phyloP scores from a whole-genome alignment of 2,888 invertebrate species.

The Adelognathus sp. region DNA sequence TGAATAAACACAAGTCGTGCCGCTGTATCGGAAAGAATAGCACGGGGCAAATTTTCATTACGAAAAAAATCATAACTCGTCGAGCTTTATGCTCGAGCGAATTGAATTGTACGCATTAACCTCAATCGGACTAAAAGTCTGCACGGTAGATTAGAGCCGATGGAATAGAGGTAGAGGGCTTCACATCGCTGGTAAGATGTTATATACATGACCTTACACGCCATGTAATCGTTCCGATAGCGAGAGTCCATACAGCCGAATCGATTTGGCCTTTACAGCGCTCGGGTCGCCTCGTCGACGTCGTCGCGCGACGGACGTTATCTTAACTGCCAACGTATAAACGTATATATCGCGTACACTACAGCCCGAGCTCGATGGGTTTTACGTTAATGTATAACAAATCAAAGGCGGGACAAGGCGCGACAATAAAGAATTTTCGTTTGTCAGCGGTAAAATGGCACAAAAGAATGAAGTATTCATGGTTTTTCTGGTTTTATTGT shows the following conservation, averaged over 20 bases:
- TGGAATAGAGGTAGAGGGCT: not conserved
- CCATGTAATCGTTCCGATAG: conserved; percentile 26
- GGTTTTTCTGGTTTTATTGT: no score
- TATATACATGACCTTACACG: conserved; percentile 1
- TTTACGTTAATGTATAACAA: not conserved
- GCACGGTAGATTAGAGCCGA: not conserved
- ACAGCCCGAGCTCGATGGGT: not conserved
- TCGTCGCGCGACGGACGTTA: conserved; percentile 46
- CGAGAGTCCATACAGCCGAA: conserved; percentile 23
- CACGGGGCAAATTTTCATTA: not conserved
- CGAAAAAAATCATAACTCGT: not conserved
- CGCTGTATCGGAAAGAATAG: not conserved
- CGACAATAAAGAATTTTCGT: not conserved
- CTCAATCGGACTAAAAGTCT: not conserved
- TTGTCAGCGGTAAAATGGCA: no score
- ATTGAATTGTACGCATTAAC: not conserved
- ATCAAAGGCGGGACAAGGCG: not conserved
- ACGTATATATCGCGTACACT: conserved; percentile 22
- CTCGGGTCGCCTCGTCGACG: conserved; percentile 29
- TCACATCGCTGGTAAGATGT: not conserved
- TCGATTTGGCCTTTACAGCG: conserved; percentile 50
- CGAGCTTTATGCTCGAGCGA: not conserved
- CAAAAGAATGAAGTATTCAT: no score
- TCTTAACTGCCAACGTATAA: conserved; percentile 47
- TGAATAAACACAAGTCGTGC: not conserved